Conservation (phyloP, 2,888 invertebrate species). For the Empis livida region DNA sequence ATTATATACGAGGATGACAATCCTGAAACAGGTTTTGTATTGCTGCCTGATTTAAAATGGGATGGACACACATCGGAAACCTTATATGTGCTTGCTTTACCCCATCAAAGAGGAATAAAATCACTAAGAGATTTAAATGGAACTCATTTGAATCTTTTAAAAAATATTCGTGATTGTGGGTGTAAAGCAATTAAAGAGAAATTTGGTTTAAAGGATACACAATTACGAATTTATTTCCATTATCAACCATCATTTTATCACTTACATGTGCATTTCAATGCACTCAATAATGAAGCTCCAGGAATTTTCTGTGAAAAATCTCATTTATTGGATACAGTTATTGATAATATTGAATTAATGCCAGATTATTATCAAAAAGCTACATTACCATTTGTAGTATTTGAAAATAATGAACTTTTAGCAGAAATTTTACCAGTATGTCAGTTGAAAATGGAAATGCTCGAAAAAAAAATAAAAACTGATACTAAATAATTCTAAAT, state of each 20-base stretch:
- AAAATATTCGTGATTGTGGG: conserved; percentile 62
- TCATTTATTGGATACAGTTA: conserved; percentile 77
- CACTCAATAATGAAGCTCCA: conserved; percentile 63
- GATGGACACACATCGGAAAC: conserved; percentile 63
- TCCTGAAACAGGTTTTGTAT: conserved; percentile 67
- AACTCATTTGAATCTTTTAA: conserved; percentile 66
- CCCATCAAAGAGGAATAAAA: conserved; percentile 57
- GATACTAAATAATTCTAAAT: too few relatives aligned
- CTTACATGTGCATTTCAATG: conserved; percentile 86
- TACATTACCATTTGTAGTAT: conserved; percentile 66
- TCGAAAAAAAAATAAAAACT: too few relatives aligned
- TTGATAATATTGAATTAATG: conserved; percentile 74
- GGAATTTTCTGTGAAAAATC: conserved; percentile 76
- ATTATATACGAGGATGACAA: conserved; percentile 68
- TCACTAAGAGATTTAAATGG: conserved; percentile 72
- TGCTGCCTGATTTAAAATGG: conserved; percentile 95
- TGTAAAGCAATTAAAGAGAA: conserved; percentile 61
- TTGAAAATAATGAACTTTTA: conserved; percentile 62
- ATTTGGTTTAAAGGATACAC: conserved; percentile 54
- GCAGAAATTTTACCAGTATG: conserved; percentile 11
- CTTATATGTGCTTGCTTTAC: conserved; percentile 74
- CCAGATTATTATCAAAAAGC: conserved; percentile 73
- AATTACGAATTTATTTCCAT: conserved; percentile 77
- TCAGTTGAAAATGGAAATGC: too few relatives aligned
- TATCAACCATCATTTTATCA: conserved; percentile 98